phyloP scores from a whole-genome alignment of 2,113 vertebrate species.

The Tyto alba region DNA sequence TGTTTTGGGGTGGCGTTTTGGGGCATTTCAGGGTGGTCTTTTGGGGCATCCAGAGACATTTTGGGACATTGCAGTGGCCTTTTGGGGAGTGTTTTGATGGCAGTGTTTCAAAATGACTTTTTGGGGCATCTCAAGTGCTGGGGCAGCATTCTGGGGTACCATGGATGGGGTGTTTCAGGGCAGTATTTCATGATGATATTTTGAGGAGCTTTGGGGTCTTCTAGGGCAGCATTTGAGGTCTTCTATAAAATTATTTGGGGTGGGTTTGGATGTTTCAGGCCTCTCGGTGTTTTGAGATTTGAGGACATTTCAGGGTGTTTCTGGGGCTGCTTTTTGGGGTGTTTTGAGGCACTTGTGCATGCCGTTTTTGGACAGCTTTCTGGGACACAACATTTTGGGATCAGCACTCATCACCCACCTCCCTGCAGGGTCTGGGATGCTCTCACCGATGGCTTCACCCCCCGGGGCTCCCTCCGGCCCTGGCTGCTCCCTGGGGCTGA shows the following conservation, averaged over 20 bases:
- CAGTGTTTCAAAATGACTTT: neutral
- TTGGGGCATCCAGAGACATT: neutral
- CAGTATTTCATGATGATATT: neutral
- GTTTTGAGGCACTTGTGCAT: rapidly evolving
- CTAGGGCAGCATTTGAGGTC: neutral
- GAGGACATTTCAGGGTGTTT: neutral
- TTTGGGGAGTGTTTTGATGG: neutral
- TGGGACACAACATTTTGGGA: neutral
- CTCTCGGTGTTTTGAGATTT: neutral
- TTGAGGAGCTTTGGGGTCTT: neutral
- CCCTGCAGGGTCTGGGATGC: slow-evolving; percentile 59
- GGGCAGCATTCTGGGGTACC: neutral
- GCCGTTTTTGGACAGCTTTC: neutral
- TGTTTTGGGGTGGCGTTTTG: neutral
- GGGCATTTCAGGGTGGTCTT: neutral
- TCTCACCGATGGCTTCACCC: slow-evolving; percentile 47
- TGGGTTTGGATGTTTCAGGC: neutral
- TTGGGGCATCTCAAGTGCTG: neutral
- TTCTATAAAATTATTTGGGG: neutral
- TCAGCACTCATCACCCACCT: neutral
- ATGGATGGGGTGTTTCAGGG: neutral
- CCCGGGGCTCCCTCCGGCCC: slow-evolving; percentile 1
- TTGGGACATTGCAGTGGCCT: neutral
- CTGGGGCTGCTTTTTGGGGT: neutral
- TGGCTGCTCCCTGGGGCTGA: slow-evolving; percentile 26